These are phyloP conservation scores for Dasypolia templi DNA, from an alignment of 2,888 invertebrate species.

Conservation along the genomic window DNA sequence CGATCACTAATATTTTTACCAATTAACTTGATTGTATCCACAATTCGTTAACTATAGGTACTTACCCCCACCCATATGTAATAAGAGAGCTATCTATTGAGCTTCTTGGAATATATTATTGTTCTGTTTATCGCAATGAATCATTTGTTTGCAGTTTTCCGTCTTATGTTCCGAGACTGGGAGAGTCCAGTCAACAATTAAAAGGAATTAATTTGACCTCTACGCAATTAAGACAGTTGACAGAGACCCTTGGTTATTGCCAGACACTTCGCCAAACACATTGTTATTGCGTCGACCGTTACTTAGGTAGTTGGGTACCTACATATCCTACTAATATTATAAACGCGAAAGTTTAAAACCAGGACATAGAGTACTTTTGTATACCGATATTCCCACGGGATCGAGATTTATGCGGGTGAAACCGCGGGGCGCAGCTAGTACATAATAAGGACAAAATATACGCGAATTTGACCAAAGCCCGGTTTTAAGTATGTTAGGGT, in stretches of 20 bases:
- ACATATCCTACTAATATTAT: no score
- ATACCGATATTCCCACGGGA: no score
- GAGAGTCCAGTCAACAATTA: slow-evolving; percentile 78
- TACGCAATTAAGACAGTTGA: slow-evolving; percentile 80
- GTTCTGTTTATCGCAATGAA: slow-evolving; percentile 53
- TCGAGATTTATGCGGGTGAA: no score
- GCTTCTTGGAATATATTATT: slow-evolving; percentile 51
- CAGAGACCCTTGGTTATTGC: slow-evolving; percentile 67
- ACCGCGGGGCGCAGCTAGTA: no score
- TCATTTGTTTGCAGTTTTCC: slow-evolving; percentile 67
- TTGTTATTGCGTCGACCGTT: background rate
- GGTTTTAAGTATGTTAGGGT: background rate
- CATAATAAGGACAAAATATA: no score
- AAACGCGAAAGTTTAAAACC: no score
- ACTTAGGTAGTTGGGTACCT: background rate
- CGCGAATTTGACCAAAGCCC: background rate
- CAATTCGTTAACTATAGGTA: background rate
- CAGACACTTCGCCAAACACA: slow-evolving; percentile 38
- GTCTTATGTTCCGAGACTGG: slow-evolving; percentile 52
- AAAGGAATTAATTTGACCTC: slow-evolving; percentile 88
- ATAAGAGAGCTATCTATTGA: slow-evolving; percentile 18
- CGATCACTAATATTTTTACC: background rate
- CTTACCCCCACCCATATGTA: background rate
- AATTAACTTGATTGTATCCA: background rate
- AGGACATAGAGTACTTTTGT: no score